A percentile compares a stretch with the other conserved stretches of the same genome.
Conservation (phyloP, 2,113 vertebrate genomes). For the Dicaeum eximium region DNA sequence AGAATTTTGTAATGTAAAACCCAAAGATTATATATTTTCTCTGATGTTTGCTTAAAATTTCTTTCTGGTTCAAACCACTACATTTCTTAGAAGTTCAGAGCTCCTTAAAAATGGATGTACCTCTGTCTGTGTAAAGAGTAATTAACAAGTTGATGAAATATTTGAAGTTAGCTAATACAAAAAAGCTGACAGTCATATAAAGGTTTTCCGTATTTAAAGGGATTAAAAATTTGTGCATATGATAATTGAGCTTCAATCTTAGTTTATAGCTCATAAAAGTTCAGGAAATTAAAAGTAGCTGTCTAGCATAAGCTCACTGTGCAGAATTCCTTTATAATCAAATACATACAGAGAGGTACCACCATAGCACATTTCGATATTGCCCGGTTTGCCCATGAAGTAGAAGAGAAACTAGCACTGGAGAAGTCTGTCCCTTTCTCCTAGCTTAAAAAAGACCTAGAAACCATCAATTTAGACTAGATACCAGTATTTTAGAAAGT, state of each 20-base stretch:
- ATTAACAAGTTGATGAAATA: not conserved
- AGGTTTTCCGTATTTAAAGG: not conserved
- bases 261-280: not conserved
- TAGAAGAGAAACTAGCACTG: not conserved
- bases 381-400: not conserved
- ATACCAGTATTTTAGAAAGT: not conserved
- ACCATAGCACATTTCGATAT: not conserved
- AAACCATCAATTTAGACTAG: not conserved
- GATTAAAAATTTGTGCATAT: not conserved
- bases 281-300: slow-evolving; percentile 31
- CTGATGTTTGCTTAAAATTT: not conserved
- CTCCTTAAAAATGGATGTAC: not conserved
- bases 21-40: not conserved
- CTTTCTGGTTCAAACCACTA: not conserved
- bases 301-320: not conserved
- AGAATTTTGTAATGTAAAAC: not conserved
- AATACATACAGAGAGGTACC: not conserved
- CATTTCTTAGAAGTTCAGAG: not conserved
- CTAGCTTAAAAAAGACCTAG: not conserved
- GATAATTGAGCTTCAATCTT: not conserved
- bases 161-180: not conserved
- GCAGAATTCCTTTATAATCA: slow-evolving; percentile 7
- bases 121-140: not conserved
- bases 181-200: not conserved
- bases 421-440: not conserved